Percentiles rank a stretch among this genome's conserved stretches.
These are phyloP conservation scores for Sebastes minor DNA, from an alignment of 2,797 vertebrate species.

Conservation along the genomic window DNA sequence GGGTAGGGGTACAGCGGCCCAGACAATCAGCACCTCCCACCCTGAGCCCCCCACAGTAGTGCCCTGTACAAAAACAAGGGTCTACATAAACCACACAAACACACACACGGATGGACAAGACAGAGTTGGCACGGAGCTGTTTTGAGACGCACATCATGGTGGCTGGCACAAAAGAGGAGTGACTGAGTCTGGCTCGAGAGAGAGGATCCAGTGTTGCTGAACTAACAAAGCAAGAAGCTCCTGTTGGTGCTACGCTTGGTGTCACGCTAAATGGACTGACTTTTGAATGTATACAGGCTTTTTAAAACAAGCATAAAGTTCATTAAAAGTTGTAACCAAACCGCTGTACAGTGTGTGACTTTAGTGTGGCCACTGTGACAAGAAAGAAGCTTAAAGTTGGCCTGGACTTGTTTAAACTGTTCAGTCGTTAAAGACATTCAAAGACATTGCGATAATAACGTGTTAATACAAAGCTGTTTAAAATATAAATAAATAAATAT, in stretches of 20 bases:
- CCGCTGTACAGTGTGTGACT: not conserved
- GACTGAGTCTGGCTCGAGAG: slow-evolving; percentile 7
- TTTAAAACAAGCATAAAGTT: not conserved
- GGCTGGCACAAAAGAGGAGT: slow-evolving; percentile 30
- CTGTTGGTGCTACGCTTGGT: not conserved
- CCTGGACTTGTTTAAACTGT: no score
- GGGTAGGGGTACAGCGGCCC: slow-evolving; percentile 26
- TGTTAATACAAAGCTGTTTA: no score
- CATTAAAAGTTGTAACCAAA: not conserved
- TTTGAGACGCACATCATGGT: slow-evolving; percentile 16
- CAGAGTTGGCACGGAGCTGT: slow-evolving; percentile 12
- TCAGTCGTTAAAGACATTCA: no score
- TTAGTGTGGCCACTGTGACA: not conserved
- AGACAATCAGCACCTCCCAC: slow-evolving; percentile 51
- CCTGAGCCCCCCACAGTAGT: slow-evolving; percentile 21
- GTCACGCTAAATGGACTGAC: not conserved
- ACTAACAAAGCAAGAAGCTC: not conserved
- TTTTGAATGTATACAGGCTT: not conserved
- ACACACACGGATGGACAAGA: not conserved
- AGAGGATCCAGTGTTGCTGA: not conserved
- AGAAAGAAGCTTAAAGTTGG: not conserved
- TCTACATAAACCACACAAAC: slow-evolving; percentile 1
- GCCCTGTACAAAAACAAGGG: slow-evolving; percentile 56
- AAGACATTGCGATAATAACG: no score
- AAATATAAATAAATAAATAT: no score